Evolutionary conservation across 1,140 invertebrate species (phyloP).

Genomic region (Cotesia glomerata): DNA sequence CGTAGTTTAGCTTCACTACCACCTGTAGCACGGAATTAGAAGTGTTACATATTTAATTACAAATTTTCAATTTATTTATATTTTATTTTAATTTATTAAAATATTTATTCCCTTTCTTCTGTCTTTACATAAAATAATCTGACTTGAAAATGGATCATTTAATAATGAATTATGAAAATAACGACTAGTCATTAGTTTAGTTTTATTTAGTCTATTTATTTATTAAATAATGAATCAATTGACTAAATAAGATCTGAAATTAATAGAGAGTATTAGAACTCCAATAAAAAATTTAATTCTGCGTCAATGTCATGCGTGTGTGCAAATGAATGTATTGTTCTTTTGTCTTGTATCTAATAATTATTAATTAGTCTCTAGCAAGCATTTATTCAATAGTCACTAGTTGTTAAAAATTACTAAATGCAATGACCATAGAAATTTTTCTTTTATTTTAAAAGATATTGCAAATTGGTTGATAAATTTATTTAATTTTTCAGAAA

Average conservation of each 20-base stretch:
- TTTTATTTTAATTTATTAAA: background rate
- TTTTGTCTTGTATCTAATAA: background rate
- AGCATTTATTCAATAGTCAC: background rate
- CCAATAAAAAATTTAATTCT: background rate
- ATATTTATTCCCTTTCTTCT: background rate
- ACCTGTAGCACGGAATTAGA: constrained; percentile 19
- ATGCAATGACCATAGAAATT: background rate
- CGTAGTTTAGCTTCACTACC: constrained; percentile 18
- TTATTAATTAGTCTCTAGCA: background rate
- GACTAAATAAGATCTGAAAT: background rate
- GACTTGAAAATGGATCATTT: background rate
- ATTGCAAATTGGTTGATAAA: background rate
- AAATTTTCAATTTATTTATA: background rate
- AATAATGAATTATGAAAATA: background rate
- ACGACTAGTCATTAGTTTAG: background rate
- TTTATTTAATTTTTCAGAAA: constrained; percentile 71
- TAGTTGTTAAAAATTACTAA: background rate
- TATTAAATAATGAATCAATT: background rate
- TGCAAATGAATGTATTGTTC: background rate
- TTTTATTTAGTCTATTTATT: background rate
- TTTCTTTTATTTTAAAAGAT: background rate
- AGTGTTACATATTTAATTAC: background rate
- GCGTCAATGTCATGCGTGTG: background rate
- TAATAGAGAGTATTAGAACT: background rate
- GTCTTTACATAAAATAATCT: background rate